Evolutionary conservation across 1,140 invertebrate genomes (phyloP), one percentile per base, ranked within the genome.

Genomic region (Penaeus japonicus): DNA sequence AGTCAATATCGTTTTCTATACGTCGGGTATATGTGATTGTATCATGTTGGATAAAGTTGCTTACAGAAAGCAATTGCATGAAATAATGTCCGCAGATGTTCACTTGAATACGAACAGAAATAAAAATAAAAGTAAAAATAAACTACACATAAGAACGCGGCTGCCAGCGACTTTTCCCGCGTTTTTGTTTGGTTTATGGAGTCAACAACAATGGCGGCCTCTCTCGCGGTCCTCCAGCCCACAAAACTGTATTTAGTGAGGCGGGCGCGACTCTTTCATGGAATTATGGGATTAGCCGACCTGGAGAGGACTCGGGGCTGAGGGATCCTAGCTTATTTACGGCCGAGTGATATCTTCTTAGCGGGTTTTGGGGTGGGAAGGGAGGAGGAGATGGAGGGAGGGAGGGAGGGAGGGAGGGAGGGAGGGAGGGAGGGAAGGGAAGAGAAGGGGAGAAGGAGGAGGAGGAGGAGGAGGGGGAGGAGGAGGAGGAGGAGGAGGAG

Each of bases 181-280:
- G 32, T 22, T 73, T 53, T 54, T 73, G 83, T 84, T 84, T 75
- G 83, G 83, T 84, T 84, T 84, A 84, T 75, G 65, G 65, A 84
- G 65, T 35, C 39, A 73, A 24, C 47, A 22, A 84, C 83, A 84
- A 75, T 27, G 65, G 65, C 35, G 24, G 17, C n/a, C n/a, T 39
- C 81, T 39, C 81, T 59, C 81, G 81, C 55, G 62, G 59, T 84
- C 65, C 83, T 75, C 47, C 62, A 53, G 7, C 2, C 22, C 70
- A 85, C 84, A 85, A 85, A 57, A 78, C 84, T 77, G 84, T 85
- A 85, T 85, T 85, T 85, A 85, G 70, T 85, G 84, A 35, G 84
- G 53, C 47, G 27, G 53, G 62, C 47, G 30, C 53, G 39, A 78
- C 39, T 77, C 73, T 85, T 85, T 85, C 73, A 78, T 55, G 24